Evolutionary conservation across 2,797 vertebrate species (phyloP).

Genomic region (Catamblyrhynchus diadema): DNA sequence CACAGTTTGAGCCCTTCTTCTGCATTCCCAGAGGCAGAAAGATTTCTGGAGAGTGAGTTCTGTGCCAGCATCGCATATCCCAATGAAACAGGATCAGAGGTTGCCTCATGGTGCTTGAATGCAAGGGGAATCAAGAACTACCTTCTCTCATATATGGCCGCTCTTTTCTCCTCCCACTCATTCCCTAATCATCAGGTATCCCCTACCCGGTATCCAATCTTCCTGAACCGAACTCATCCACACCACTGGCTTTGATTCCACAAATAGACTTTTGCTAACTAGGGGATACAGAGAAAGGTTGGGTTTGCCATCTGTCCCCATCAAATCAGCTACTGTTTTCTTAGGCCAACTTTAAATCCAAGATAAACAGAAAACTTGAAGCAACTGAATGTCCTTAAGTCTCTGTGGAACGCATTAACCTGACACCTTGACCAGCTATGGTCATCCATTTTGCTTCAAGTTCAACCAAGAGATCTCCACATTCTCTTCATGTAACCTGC

Average conservation of each 20-base stretch:
- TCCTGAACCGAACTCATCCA: neutral
- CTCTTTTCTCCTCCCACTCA: neutral
- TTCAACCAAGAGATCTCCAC: rapidly evolving
- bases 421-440: neutral
- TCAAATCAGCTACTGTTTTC: neutral
- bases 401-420: rapidly evolving
- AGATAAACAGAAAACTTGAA: neutral
- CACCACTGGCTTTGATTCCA: neutral
- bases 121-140: neutral
- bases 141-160: neutral
- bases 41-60: neutral
- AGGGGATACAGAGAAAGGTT: neutral
- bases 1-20: neutral
- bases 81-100: neutral
- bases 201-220: neutral
- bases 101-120: neutral
- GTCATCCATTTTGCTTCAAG: neutral
- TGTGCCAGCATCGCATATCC: neutral
- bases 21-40: neutral
- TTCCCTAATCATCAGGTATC: neutral
- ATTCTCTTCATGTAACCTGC: rapidly evolving
- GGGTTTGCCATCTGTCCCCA: neutral
- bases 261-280: neutral
- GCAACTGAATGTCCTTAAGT: neutral
- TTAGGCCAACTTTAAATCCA: neutral